Base-by-base conservation (phyloP, 2,113 vertebrate species). In the Eudyptes chrysolophus region DNA sequence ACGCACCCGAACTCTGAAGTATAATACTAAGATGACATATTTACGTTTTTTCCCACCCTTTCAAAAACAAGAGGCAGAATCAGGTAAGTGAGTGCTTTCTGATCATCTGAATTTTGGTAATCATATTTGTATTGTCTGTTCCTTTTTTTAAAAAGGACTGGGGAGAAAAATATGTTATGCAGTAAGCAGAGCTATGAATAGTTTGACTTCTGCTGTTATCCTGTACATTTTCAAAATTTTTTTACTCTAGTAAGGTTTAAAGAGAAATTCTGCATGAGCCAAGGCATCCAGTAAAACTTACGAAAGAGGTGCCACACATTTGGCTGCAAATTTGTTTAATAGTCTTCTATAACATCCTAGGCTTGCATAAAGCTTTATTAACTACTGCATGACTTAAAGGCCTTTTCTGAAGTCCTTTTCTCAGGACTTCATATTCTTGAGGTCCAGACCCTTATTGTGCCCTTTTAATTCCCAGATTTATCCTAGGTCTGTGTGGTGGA, bases 11-110 rank as follows among this genome's bases (percentile, higher is more conserved):
- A 99, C 99, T 69, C 97, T 98, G 76, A 98, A 98, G 62, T 98
- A 99, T 91, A 99, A 98, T 95, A 98, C 98, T 95, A 99, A 99
- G 98, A 98, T 98, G 96, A 99, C 98, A 12, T 99, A 99, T 95
- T 98, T 99, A 97, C 99, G 99, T 75, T 99, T 99, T 97, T 99
- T 99, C 95, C 99, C 99, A 26, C 99, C 99, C 24, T 97, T 98
- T 80, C 97, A 98, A 27, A 99, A 98, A 85, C 95, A 98, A 95
- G 99, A 99, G 26, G 95, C 97, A 36, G 98, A 98, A 90, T 89
- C 98, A 97, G 98, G 98, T 98, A 21, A 79, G 97, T 95, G 89
- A 25, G 57, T 40, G 21, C 40, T 92, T 84, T 52, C 42, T 87
- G 6, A 16, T 65, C 34, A 0, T 13, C 18, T 49, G 7, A 13